These are phyloP conservation scores for Botia almorhae DNA, from an alignment of 2,797 vertebrate species.

Conservation along the genomic window DNA sequence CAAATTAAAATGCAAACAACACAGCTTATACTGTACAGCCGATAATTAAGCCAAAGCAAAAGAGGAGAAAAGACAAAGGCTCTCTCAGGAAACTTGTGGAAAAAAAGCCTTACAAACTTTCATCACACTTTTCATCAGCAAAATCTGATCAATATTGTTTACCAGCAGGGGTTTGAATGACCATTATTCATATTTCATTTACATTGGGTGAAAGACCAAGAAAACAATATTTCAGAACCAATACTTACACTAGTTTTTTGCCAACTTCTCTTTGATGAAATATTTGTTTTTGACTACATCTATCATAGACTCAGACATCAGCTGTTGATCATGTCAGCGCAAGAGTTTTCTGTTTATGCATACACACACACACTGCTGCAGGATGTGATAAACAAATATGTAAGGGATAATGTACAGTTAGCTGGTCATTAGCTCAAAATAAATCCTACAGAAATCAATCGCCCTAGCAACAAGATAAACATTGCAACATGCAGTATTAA, in stretches of 20 bases:
- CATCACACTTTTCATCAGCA: not conserved
- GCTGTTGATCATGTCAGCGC: not conserved
- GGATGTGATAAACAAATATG: not conserved
- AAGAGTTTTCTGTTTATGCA: not conserved
- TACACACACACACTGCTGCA: not conserved
- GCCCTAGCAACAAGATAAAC: not conserved
- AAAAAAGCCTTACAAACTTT: not conserved
- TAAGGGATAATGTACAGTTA: not conserved
- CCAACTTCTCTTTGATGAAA: not conserved
- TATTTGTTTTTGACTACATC: constrained; percentile 9
- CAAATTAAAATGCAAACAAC: constrained; percentile 35
- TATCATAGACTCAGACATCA: constrained; percentile 5
- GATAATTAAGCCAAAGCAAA: constrained; percentile 28
- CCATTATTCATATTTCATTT: constrained; percentile 3
- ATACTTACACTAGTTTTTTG: not conserved
- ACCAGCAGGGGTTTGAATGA: not conserved
- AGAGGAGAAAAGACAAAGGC: not conserved
- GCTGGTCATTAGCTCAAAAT: not conserved
- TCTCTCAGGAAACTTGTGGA: not conserved
- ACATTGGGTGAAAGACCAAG: constrained; percentile 18
- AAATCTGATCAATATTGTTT: not conserved
- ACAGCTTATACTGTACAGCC: not conserved
- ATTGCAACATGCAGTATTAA: not conserved
- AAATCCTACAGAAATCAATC: not conserved
- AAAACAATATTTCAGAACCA: constrained; percentile 5